Evolutionary conservation across 2,888 invertebrate species (phyloP), one percentile per base, ranked within the genome.

Genomic region (Listrodromus nycthemerus): DNA sequence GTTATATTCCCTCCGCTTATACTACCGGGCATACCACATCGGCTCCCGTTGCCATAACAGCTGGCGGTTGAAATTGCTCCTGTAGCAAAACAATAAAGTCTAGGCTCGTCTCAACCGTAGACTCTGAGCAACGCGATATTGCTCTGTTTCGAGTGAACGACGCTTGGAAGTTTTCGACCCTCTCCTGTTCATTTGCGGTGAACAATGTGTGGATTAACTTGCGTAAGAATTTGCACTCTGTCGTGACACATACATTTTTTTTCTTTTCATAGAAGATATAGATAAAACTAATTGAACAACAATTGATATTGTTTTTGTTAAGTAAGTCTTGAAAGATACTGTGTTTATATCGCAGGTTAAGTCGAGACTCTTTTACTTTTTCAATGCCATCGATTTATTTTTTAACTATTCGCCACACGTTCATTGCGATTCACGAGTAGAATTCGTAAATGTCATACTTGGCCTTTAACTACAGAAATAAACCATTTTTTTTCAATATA

Each of bases 41-140:
- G 58, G 73, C 70, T 76, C 10, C 52, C 27, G 66, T 63, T 80
- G 82, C 81, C 82, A 84, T 85, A 84, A 86, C 87, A 87, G 85
- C 86, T 86, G 87, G 75, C 78, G 82, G 78, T 83, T 65, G 83
- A 85, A 83, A 89, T 88, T 86, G 85, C 78, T 84, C 85, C 67
- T 65, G 84, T 74, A 79, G 85, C 77, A 78, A 86, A 86, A 87
- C 86, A 88, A 88, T 88, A 86, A 88, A 88, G 84, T 85, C 82
- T 52, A 78, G 16, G 65, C 33, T 37, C 75, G 61, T 70, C 37
- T 73, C 4, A 30, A 30, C 70, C 37, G 33, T 71, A 69, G 55
- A 70, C 70, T 16, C 48, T 61, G 13, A 37, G 52, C 66, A 66
- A 67, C 74, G 30, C 27, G 69, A 50, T 80, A 70, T 84, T 77